A percentile compares a stretch with the other conserved stretches of the same genome.
These are phyloP conservation scores for Arion vulgaris DNA, from an alignment of 1,140 invertebrate genomes.

Conservation along the genomic window DNA sequence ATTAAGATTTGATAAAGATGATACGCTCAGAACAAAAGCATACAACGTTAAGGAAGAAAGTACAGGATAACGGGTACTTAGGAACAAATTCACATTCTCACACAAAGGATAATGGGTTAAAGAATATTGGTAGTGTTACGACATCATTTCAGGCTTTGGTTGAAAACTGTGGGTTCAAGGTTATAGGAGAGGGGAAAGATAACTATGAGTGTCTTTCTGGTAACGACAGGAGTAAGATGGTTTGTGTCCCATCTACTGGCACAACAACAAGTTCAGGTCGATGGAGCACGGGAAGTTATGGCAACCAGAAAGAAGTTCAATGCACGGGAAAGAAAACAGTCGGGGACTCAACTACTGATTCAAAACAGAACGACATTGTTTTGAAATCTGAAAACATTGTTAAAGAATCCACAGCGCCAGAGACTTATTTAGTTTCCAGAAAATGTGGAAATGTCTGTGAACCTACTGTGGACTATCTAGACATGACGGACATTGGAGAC, in stretches of 20 bases:
- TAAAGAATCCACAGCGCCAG: not conserved
- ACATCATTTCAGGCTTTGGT: not conserved
- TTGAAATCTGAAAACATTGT: not conserved
- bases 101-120: not conserved
- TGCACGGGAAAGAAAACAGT: not conserved
- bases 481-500: not conserved
- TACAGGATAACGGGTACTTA: not conserved
- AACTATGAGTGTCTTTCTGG: not conserved
- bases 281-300: not conserved
- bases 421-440: not conserved
- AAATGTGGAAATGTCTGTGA: not conserved
- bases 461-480: not conserved
- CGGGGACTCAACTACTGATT: not conserved
- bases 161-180: slow-evolving; percentile 27
- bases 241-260: not conserved
- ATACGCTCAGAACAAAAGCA: not conserved
- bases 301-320: not conserved
- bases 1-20: not conserved
- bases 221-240: not conserved
- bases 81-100: not conserved
- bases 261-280: not conserved
- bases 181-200: not conserved
- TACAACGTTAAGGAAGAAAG: not conserved
- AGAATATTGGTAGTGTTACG: not conserved
- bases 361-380: not conserved